Evolutionary conservation across 2,113 vertebrate species (phyloP).

Genomic region (Smithornis capensis): DNA sequence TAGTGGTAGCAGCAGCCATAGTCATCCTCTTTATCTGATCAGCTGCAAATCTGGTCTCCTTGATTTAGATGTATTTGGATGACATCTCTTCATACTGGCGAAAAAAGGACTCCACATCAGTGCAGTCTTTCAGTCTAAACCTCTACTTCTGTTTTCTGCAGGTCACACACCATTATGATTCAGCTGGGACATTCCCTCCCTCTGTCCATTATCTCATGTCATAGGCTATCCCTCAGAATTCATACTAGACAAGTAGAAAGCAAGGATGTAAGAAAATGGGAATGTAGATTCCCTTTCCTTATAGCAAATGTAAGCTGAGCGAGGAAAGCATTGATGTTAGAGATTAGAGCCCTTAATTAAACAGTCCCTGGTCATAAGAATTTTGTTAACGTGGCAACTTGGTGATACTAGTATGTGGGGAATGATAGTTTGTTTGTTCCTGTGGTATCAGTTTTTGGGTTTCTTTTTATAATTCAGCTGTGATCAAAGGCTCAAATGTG

Average conservation of each 20-base stretch:
- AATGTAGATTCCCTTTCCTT: background rate
- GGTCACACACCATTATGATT: background rate
- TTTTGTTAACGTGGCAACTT: background rate
- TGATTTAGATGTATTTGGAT: background rate
- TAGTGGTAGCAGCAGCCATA: background rate
- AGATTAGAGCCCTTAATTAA: background rate
- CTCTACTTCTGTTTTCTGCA: background rate
- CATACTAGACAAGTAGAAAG: background rate
- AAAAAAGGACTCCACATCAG: background rate
- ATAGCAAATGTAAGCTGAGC: background rate
- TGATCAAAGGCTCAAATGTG: background rate
- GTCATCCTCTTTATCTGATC: background rate
- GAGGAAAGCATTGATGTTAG: background rate
- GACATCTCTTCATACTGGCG: accelerated
- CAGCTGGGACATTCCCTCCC: background rate
- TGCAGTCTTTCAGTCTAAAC: background rate
- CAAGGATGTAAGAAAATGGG: accelerated
- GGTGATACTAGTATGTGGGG: background rate
- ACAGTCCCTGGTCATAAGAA: background rate
- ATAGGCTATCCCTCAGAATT: background rate
- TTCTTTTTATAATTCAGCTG: background rate
- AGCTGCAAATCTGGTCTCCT: background rate
- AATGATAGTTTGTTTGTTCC: background rate
- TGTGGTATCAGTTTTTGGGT: background rate
- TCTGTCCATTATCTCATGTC: background rate